Evolutionary conservation across 2,797 vertebrate genomes (phyloP).

Genomic region (Sebastiscus albofasciatus): DNA sequence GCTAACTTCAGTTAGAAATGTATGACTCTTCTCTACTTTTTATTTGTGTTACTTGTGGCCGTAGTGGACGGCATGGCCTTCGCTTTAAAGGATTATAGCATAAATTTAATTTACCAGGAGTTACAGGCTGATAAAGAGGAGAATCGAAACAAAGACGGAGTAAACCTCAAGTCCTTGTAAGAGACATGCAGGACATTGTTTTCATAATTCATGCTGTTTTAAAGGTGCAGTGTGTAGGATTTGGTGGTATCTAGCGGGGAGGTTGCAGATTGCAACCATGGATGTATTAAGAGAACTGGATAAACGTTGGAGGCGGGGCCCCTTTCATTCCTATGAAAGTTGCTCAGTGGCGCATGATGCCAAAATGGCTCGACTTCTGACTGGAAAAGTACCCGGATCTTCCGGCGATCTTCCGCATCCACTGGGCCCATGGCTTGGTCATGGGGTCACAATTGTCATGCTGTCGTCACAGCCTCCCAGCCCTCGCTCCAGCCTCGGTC

Average conservation of each 20-base stretch:
- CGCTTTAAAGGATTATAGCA: neutral
- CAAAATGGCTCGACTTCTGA: too few species aligned
- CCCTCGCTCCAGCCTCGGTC: too few species aligned
- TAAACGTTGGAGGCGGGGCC: fast-evolving
- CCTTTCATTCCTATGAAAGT: too few species aligned
- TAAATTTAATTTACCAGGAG: neutral
- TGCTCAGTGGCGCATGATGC: fast-evolving
- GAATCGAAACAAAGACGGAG: neutral
- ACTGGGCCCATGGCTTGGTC: too few species aligned
- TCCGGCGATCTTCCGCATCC: fast-evolving
- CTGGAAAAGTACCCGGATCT: too few species aligned
- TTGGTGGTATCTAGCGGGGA: too few species aligned
- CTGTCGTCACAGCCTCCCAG: too few species aligned
- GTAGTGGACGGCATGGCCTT: neutral
- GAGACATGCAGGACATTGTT: neutral
- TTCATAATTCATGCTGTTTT: neutral
- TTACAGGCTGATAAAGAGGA: neutral
- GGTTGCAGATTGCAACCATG: too few species aligned
- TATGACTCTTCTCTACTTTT: neutral
- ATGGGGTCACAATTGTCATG: too few species aligned
- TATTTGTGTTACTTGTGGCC: neutral
- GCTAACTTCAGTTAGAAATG: neutral
- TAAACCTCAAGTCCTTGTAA: neutral
- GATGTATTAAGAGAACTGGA: too few species aligned
- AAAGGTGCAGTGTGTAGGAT: neutral